Base-by-base conservation (phyloP, 2,888 invertebrate species). In the Elysia crispata region DNA sequence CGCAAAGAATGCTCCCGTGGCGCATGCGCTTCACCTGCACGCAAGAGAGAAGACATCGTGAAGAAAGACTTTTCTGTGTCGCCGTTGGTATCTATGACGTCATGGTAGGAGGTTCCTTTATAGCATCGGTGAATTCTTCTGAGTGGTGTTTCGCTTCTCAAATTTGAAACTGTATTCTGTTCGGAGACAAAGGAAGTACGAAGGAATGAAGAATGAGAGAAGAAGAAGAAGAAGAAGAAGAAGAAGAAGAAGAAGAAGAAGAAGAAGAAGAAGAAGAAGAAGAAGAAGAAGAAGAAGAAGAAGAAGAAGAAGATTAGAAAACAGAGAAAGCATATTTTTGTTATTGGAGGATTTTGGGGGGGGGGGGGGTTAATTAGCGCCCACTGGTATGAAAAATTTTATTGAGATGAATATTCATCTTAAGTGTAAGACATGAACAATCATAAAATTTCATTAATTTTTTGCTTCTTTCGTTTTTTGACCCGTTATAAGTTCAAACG, bases 201-300 rank as follows among this genome's bases (percentile, higher is more conserved):
- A 60, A 11, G 25, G 18, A 57, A 0, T 62, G 41, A 23, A 15
- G 62, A 6, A 57, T 28, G 31, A 0, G 11, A 25, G 11, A 31
- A 76, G 49, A n/a, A 23, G 5, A 0, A 25, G 33, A 60, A 1
- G 31, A 23, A 76, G 64, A 76, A 8, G 64, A 23, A 60, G 64
- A 41, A 8, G 33, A 23, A 76, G 64, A 76, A 49, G 33, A 23
- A 62, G n/a, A 76, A 49, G 23, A 15, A 41, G 64, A 49, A n/a
- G 15, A 20, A 75, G 60, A 54, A n/a, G 60, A 75, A 60, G 30
- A 11, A 60, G 31, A 60, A 60, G 25, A 41, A 60, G 49, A 49
- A 20, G 33, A 54, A 41, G 33, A 64, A 76, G 62, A 64, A 64
- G n/a, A 64, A 67, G 64, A 64, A 25, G 25, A 54, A 64, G 76